phyloP scores from a whole-genome alignment of 2,888 invertebrate genomes.

The Ellobium chinense region DNA sequence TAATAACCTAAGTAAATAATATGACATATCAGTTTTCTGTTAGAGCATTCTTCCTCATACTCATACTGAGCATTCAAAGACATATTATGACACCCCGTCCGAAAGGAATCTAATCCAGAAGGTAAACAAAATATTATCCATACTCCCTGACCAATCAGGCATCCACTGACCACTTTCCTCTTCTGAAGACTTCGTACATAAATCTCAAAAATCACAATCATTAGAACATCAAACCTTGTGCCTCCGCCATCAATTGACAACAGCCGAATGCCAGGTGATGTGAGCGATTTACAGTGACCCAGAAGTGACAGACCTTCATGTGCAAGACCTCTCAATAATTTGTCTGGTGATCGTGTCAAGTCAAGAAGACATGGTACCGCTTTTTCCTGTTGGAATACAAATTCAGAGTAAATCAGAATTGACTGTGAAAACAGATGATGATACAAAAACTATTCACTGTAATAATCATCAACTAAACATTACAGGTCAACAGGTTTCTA shows the following conservation, averaged over 20 bases:
- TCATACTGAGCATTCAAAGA: background rate
- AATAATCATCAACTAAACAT: background rate
- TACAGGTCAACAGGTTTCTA: no score
- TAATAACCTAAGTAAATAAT: background rate
- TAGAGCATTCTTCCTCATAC: background rate
- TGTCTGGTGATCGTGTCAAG: conserved; percentile 76
- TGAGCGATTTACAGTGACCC: conserved; percentile 86
- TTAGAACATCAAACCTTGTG: conserved; percentile 83
- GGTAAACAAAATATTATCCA: no score
- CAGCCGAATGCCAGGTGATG: conserved; percentile 87
- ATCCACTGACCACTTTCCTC: no score
- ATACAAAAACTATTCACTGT: background rate
- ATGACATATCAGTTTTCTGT: no score
- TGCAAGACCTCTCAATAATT: conserved; percentile 55
- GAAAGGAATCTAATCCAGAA: no score
- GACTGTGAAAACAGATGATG: no score
- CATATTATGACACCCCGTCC: no score
- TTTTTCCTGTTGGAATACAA: conserved; percentile 82
- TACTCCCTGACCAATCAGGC: no score
- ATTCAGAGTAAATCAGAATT: no score
- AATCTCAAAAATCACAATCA: no score
- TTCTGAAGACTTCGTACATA: no score
- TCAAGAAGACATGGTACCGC: conserved; percentile 84
- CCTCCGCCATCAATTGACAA: conserved; percentile 95
- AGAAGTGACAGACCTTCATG: conserved; percentile 84